Evolutionary conservation across 2,113 vertebrate genomes (phyloP).

Genomic region (Cynopterus brachyotis): DNA sequence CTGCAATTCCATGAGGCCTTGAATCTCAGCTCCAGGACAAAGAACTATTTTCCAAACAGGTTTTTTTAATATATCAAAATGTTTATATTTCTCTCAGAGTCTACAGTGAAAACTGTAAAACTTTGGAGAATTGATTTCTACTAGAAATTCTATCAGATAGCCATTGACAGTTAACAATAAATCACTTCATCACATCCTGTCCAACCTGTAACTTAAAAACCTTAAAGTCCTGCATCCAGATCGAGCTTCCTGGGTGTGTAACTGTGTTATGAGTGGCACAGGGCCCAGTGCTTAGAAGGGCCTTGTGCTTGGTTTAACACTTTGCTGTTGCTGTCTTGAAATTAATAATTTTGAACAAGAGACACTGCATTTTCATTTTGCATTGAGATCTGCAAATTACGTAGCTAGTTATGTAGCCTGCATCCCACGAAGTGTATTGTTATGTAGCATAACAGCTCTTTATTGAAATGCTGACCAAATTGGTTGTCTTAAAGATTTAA

Average conservation of each 20-base stretch:
- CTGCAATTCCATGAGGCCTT: slow-evolving; percentile 42
- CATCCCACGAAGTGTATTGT: neutral
- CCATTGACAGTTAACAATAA: neutral
- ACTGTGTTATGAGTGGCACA: rapidly evolving
- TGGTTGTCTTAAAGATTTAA: slow-evolving; percentile 8
- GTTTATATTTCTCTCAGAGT: slow-evolving; percentile 48
- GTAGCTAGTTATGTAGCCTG: neutral
- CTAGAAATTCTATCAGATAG: slow-evolving; percentile 13
- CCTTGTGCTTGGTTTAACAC: neutral
- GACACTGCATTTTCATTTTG: neutral
- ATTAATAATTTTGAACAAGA: neutral
- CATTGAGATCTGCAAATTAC: neutral
- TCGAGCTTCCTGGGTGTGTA: neutral
- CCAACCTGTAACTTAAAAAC: neutral
- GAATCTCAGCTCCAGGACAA: slow-evolving; percentile 28
- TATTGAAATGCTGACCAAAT: slow-evolving; percentile 30
- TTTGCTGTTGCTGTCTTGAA: neutral
- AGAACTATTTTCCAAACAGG: slow-evolving; percentile 38
- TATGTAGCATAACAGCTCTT: neutral
- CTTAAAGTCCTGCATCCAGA: neutral
- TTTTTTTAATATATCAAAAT: slow-evolving; percentile 54
- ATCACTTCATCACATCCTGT: neutral
- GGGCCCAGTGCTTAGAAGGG: neutral
- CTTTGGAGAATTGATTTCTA: neutral
- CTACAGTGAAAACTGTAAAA: slow-evolving; percentile 15